Conservation (phyloP, 1,140 invertebrate species). For the Bombus breviceps region DNA sequence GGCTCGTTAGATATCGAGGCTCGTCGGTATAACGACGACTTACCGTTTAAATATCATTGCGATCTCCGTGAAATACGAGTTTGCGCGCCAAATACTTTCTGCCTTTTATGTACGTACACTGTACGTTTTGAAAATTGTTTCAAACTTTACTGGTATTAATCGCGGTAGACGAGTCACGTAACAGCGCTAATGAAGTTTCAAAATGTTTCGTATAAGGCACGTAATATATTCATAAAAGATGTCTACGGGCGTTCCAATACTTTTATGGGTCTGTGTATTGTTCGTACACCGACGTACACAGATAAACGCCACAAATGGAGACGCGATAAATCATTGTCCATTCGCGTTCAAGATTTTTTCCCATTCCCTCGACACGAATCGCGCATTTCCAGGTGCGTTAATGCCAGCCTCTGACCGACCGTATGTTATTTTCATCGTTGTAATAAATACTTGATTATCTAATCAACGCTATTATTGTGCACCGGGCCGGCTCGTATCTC, state of each 20-base stretch:
- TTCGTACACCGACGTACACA: neutral
- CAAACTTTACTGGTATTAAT: too few relatives aligned
- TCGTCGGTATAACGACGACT: too few relatives aligned
- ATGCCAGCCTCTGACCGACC: neutral
- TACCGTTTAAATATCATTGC: too few relatives aligned
- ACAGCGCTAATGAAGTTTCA: neutral
- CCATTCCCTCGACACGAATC: neutral
- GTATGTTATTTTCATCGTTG: conserved; percentile 18
- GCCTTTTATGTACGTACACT: too few relatives aligned
- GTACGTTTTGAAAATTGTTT: too few relatives aligned
- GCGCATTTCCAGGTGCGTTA: neutral
- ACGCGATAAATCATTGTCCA: conserved; percentile 50
- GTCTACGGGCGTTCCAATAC: neutral
- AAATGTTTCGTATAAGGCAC: neutral
- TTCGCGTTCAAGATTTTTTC: conserved; percentile 17
- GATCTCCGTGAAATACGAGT: too few relatives aligned
- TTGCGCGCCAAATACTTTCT: too few relatives aligned
- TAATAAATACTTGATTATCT: conserved; percentile 46
- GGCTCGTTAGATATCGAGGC: too few relatives aligned
- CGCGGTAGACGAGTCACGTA: too few relatives aligned
- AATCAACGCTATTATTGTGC: conserved; percentile 42
- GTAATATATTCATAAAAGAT: neutral
- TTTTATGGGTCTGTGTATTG: neutral
- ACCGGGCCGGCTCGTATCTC: conserved; percentile 1
- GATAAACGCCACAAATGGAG: conserved; percentile 38